Percentiles rank a stretch among this genome's conserved stretches.
phyloP scores from a whole-genome alignment of 2,797 vertebrate genomes.

The Podarcis lilfordi region DNA sequence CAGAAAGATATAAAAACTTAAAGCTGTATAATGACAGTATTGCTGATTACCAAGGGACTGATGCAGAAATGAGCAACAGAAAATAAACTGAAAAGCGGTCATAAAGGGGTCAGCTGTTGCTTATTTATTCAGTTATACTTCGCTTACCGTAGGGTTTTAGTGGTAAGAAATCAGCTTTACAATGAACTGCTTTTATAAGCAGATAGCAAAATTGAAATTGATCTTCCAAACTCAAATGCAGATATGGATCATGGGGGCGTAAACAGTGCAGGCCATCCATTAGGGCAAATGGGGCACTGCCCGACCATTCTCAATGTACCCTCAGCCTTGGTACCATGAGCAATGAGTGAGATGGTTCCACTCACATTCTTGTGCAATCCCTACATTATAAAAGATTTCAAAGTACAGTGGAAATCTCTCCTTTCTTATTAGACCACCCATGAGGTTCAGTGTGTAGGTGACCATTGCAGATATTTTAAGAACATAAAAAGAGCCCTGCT shows the following conservation, averaged over 20 bases:
- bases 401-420: background rate
- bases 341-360: background rate
- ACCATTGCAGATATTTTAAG: background rate
- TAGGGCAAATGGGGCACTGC: too few species aligned
- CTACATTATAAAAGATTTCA: background rate
- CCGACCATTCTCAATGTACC: too few species aligned
- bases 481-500: too few species aligned
- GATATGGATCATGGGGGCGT: background rate
- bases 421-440: background rate
- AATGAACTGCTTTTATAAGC: conserved; percentile 57
- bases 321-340: background rate
- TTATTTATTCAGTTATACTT: conserved; percentile 30
- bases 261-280: background rate
- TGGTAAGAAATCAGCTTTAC: conserved; percentile 55
- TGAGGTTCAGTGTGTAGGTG: background rate
- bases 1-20: background rate
- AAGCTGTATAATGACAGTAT: background rate
- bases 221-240: conserved; percentile 46
- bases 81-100: conserved; percentile 40
- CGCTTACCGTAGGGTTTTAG: conserved; percentile 48
- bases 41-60: conserved; percentile 42
- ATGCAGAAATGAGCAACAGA: conserved; percentile 46
- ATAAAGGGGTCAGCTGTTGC: conserved; percentile 37
- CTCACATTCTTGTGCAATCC: background rate
- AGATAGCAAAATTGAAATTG: conserved; percentile 58